Evolutionary conservation across 2,113 vertebrate species (phyloP), one percentile per base, ranked within the genome.

Genomic region (Gasterosteus nipponicus): DNA sequence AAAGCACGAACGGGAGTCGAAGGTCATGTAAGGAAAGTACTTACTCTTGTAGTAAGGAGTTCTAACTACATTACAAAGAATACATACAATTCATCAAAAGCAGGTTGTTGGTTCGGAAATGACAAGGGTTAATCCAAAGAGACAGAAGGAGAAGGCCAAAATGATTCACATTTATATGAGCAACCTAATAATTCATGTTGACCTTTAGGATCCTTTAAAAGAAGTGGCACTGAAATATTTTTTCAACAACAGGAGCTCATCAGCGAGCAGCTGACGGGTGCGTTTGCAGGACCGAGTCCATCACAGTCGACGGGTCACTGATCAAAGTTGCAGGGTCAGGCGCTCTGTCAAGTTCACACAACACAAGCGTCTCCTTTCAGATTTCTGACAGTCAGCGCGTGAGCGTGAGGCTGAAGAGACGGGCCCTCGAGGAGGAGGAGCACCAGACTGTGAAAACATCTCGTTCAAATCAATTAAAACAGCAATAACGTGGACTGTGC

Each of bases 311-410:
- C 33, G 16, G 9, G 10, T 75, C 4, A 3, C 7, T 56, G 47
- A 59, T 54, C 26, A 49, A 42, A 47, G 9, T 16, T 44, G 38
- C 38, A 41, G 38, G 22, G 61, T 70, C 60, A 54, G 41, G 47
- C 16, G 5, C 44, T 41, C 39, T 46, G 59, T 39, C 41, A n/a
- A 53, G 42, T 53, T 31, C 41, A 38, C 41, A 8, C 29, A 65
- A 54, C 62, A 68, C 53, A 46, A 64, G 44, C 26, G 53, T 61
- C 54, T 80, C 53, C 69, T 64, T 47, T 77, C 81, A 78, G 26
- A 54, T 18, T 10, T 47, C 42, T 39, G 15, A 16, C 42, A 10
- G 38, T 33, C 31, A 19, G 26, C 14, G 39, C 53, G 39, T 41
- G 22, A 69, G 47, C 22, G 22, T 26, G 22, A 26, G 22, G 22